These are phyloP conservation scores for Clistopyga incitator DNA, from an alignment of 2,888 invertebrate species.

Conservation along the genomic window DNA sequence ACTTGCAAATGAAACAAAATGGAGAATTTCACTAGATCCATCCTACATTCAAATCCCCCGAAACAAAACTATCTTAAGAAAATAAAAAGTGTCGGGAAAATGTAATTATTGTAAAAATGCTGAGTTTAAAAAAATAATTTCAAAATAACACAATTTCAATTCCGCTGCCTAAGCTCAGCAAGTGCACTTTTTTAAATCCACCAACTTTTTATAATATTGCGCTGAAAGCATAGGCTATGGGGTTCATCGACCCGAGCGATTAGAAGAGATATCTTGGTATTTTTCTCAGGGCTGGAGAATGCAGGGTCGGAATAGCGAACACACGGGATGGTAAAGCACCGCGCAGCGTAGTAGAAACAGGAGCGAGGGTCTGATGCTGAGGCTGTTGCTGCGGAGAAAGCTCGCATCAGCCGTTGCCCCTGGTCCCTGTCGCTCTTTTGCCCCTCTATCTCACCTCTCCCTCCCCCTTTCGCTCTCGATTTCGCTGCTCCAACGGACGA, in stretches of 20 bases:
- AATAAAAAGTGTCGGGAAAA: too few relatives aligned
- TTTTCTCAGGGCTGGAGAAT: conserved; percentile 31
- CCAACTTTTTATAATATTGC: not conserved
- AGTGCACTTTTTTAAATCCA: not conserved
- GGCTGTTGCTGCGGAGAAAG: conserved; percentile 52
- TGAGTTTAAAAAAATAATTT: too few relatives aligned
- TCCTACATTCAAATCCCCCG: too few relatives aligned
- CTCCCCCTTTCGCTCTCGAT: conserved; percentile 45
- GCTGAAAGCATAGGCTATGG: not conserved
- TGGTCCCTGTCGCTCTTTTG: conserved; percentile 38
- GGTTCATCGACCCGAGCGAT: conserved; percentile 38
- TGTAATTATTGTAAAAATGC: too few relatives aligned
- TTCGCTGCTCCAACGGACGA: conserved; percentile 68
- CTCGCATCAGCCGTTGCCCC: conserved; percentile 40
- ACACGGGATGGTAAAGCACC: conserved; percentile 26
- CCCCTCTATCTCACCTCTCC: conserved; percentile 27
- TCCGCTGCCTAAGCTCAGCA: not conserved
- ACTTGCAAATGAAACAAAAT: too few relatives aligned
- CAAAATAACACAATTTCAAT: too few relatives aligned
- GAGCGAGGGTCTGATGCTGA: conserved; percentile 41
- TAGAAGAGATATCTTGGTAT: conserved; percentile 26
- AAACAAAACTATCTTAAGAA: too few relatives aligned
- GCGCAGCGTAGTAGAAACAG: conserved; percentile 12
- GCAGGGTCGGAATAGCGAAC: conserved; percentile 37
- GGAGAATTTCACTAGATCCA: too few relatives aligned